phyloP scores from a whole-genome alignment of 2,797 vertebrate genomes.

The Arrhamphus sclerolepis region DNA sequence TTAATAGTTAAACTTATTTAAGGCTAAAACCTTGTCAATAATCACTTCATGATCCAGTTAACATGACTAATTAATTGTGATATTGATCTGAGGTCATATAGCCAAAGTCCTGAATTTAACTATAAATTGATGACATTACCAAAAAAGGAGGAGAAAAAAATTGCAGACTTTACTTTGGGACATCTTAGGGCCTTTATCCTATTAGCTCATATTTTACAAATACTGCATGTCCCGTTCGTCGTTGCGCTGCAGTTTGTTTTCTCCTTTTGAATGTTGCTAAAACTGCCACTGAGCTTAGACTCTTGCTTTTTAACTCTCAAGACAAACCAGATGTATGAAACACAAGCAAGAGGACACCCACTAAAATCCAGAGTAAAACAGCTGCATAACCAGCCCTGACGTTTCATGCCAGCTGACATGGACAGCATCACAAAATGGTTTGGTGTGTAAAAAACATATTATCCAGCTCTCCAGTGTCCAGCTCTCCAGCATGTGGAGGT shows the following conservation, averaged over 20 bases:
- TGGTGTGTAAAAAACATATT: slow-evolving; percentile 17
- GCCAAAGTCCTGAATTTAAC: too few species aligned
- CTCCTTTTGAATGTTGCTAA: not conserved
- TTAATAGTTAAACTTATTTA: too few species aligned
- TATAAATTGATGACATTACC: too few species aligned
- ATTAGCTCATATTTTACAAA: too few species aligned
- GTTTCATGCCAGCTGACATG: slow-evolving; percentile 7
- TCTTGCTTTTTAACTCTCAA: too few species aligned
- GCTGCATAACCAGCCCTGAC: not conserved
- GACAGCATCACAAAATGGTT: slow-evolving; percentile 28
- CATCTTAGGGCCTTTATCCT: too few species aligned
- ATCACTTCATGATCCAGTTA: too few species aligned
- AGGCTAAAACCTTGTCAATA: too few species aligned
- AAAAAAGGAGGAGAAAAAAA: too few species aligned
- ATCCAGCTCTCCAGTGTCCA: slow-evolving; percentile 17
- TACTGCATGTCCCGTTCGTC: not conserved
- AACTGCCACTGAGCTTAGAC: not conserved
- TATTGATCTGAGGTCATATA: too few species aligned
- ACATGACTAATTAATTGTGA: too few species aligned
- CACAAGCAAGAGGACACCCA: slow-evolving; percentile 15
- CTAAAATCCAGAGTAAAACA: slow-evolving; percentile 1
- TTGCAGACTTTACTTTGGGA: too few species aligned
- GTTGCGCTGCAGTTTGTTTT: not conserved
- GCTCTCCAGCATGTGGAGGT: slow-evolving; percentile 26
- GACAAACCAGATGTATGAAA: not conserved